Conservation (phyloP, 2,797 vertebrate species). For the Ciconia nigra region DNA sequence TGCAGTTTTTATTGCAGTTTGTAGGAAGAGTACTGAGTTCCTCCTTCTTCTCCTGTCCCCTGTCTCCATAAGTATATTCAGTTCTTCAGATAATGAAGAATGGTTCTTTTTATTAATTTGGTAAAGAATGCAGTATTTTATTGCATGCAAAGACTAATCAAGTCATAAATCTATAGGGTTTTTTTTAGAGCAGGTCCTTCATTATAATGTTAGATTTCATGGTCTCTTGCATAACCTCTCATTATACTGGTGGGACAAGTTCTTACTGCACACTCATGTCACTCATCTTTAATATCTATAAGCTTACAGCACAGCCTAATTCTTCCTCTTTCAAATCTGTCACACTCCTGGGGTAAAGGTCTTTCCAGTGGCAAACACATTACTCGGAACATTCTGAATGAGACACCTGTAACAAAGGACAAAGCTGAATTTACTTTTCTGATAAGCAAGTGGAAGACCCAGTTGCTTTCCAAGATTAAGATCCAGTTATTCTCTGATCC, state of each 20-base stretch:
- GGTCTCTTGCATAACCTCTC: neutral
- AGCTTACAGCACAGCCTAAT: neutral
- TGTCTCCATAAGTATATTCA: neutral
- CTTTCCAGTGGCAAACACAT: constrained; percentile 14
- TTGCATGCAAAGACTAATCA: neutral
- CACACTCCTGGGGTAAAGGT: constrained; percentile 17
- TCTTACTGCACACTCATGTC: neutral
- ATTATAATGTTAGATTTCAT: neutral
- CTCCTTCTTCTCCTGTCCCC: neutral
- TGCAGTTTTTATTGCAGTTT: neutral
- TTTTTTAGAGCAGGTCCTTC: neutral
- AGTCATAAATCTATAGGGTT: neutral
- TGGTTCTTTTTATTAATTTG: neutral
- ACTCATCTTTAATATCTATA: neutral
- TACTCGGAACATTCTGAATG: neutral
- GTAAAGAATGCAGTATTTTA: neutral
- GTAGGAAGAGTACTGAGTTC: neutral
- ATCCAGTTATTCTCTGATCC: constrained; percentile 5
- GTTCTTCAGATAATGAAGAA: neutral
- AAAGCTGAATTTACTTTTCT: neutral
- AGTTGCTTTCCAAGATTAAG: neutral
- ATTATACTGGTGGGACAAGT: neutral
- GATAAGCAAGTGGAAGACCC: constrained; percentile 26
- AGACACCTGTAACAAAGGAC: constrained; percentile 22
- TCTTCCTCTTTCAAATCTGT: neutral